Evolutionary conservation across 2,113 vertebrate species (phyloP).

Genomic region (Pseudopodoces humilis): DNA sequence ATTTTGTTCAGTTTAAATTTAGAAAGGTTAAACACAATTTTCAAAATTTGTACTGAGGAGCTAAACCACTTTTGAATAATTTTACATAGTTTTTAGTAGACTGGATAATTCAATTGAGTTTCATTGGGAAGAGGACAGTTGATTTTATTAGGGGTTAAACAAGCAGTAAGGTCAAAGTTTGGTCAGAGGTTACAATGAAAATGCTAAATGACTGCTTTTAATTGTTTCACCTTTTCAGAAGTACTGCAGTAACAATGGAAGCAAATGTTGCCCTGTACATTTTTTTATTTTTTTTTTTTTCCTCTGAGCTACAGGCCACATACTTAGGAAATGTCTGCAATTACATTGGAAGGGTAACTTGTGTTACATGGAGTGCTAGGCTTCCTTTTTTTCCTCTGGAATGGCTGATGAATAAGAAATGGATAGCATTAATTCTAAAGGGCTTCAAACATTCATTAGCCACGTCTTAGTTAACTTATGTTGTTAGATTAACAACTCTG

Average conservation of each 20-base stretch:
- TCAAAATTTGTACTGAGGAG: neutral
- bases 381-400: neutral
- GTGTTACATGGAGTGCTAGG: neutral
- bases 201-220: neutral
- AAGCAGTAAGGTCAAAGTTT: neutral
- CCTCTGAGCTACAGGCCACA: neutral
- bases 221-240: neutral
- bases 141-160: neutral
- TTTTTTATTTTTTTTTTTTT: neutral
- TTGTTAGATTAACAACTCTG: neutral
- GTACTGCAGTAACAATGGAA: neutral
- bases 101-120: neutral
- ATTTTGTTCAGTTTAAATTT: neutral
- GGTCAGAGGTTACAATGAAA: neutral
- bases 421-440: neutral
- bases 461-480: accelerated
- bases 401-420: neutral
- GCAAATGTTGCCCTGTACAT: neutral
- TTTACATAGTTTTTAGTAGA: neutral
- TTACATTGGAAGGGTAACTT: neutral
- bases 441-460: neutral
- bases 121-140: neutral
- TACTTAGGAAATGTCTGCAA: neutral
- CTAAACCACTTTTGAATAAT: neutral
- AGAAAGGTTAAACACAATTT: neutral